These are phyloP conservation scores for Buceros bicornis DNA, from an alignment of 2,797 vertebrate species.

Conservation along the genomic window DNA sequence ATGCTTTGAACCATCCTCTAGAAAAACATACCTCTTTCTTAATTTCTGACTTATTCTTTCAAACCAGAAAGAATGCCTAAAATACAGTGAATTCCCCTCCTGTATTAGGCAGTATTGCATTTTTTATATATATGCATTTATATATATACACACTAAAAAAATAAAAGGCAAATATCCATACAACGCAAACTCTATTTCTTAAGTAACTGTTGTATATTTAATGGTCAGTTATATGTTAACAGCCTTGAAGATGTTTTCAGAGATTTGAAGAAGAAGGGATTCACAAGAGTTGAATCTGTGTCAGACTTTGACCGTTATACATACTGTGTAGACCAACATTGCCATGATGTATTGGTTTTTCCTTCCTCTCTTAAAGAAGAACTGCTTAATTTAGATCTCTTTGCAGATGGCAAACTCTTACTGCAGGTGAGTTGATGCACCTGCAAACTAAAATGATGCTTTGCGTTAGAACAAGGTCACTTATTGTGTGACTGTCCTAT, in stretches of 20 bases:
- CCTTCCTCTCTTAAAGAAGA: slow-evolving; percentile 84
- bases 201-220: background rate
- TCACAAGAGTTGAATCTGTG: slow-evolving; percentile 83
- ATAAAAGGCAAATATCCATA: background rate
- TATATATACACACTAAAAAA: background rate
- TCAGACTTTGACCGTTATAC: slow-evolving; percentile 78
- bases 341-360: slow-evolving; percentile 87
- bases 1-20: background rate
- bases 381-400: slow-evolving; percentile 82
- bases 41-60: background rate
- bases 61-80: background rate
- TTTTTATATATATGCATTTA: background rate
- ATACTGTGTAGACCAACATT: slow-evolving; percentile 88
- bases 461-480: background rate
- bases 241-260: slow-evolving; percentile 85
- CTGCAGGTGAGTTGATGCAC: slow-evolving; percentile 85
- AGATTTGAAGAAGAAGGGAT: slow-evolving; percentile 81
- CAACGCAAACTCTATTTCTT: background rate
- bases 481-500: background rate
- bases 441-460: background rate
- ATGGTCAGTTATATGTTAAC: slow-evolving; percentile 48
- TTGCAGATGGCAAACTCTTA: slow-evolving; percentile 85
- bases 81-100: background rate
- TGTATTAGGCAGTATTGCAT: background rate
- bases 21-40: background rate